Evolutionary conservation across 2,113 vertebrate species (phyloP).

Genomic region (Antechinus flavipes): DNA sequence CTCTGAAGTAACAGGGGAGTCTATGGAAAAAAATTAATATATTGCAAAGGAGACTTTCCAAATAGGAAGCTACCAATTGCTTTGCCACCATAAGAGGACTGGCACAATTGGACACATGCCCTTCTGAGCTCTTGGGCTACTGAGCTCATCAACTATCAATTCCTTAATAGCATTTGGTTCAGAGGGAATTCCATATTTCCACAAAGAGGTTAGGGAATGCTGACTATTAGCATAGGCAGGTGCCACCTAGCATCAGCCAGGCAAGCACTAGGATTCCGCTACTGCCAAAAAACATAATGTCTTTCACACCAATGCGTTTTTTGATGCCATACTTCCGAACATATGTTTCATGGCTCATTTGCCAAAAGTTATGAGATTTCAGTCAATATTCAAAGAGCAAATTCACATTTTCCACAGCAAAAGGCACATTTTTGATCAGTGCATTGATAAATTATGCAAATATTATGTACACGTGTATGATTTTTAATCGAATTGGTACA

Average conservation of each 20-base stretch:
- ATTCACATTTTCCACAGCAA: constrained; percentile 81
- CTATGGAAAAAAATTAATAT: not conserved
- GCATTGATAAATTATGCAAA: constrained; percentile 82
- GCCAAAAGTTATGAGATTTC: constrained; percentile 81
- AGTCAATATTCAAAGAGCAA: constrained; percentile 82
- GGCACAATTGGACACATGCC: not conserved
- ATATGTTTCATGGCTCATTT: constrained; percentile 82
- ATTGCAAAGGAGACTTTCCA: not conserved
- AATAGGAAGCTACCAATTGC: not conserved
- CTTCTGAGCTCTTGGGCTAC: not conserved
- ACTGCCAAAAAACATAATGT: constrained; percentile 76
- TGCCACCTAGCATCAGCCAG: not conserved
- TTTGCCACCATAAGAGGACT: not conserved
- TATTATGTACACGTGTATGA: constrained; percentile 78
- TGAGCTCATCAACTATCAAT: not conserved
- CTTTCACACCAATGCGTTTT: constrained; percentile 68
- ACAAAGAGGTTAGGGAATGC: not conserved
- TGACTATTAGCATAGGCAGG: not conserved
- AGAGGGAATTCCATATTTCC: not conserved
- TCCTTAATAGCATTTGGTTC: not conserved
- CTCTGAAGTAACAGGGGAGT: not conserved
- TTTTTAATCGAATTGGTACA: constrained; percentile 80
- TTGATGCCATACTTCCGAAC: constrained; percentile 80
- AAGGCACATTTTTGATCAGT: constrained; percentile 77
- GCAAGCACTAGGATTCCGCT: constrained; percentile 45